Base-by-base conservation (phyloP, 2,888 invertebrate genomes). In the Hipparchia sbordonii region DNA sequence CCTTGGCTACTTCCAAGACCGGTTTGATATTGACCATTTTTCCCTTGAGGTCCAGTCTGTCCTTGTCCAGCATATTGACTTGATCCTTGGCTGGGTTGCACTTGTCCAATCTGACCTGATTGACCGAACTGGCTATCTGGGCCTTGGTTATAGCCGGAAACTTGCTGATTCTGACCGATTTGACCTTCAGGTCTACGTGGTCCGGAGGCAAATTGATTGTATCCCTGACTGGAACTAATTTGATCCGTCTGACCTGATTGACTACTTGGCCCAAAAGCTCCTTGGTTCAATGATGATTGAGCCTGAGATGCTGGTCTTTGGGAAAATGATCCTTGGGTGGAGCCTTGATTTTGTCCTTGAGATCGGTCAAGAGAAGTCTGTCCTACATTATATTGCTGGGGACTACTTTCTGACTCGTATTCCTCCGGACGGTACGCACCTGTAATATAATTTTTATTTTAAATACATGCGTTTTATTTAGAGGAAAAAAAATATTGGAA, bases 361-460 rank as follows among this genome's bases (percentile, higher is more conserved):
- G 79, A 72, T 70, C 74, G 76, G 33, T 76, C 77, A 46, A 56
- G 74, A 23, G 74, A 52, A 7, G 73, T 65, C 7, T 66, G 62
- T 63, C 76, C 75, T 57, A 67, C 59, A 56, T 70, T 76, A 56
- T 77, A 79, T 61, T 76, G 77, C 65, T 78, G 77, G 61, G 71
- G 63, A 56, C 77, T 66, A 9, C 61, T 71, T n/a, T 79, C 77
- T 7, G 76, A 71, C 70, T 85, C 84, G 71, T 91, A 86, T 82
- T 92, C 91, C 48, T 89, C 86, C 0, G 92, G 91, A 61, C 88
- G 84, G 82, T 93, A 93, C 23, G 93, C 92, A 74, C 93, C 93
- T 93, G 80, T 4, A 87, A 86, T 2, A 56, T 13, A 56, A 71
- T 65, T 13, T 48, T 60, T 33, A 59, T 45, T 45, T 61, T 61